phyloP scores from a whole-genome alignment of 2,113 vertebrate species.

The Stigmatopora nigra region DNA sequence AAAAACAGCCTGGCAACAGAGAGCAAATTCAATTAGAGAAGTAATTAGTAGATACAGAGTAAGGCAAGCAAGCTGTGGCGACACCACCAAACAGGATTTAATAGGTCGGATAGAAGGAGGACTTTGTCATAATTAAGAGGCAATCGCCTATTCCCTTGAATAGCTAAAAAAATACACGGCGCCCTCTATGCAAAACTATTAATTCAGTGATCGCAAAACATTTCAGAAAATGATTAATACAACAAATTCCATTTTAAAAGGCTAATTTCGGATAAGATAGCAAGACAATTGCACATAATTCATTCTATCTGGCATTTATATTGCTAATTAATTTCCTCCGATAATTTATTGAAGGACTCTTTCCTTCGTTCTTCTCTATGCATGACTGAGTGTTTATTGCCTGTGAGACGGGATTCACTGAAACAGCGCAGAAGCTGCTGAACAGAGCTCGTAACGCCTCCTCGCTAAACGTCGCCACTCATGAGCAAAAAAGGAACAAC shows the following conservation, averaged over 20 bases:
- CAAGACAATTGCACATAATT: slow-evolving; percentile 96
- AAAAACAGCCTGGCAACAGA: slow-evolving; percentile 97
- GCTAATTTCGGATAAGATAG: slow-evolving; percentile 99
- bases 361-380: slow-evolving; percentile 9
- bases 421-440: slow-evolving; percentile 22
- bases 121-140: slow-evolving; percentile 99
- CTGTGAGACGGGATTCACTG: slow-evolving; percentile 33
- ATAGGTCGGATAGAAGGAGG: slow-evolving; percentile 94
- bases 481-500: slow-evolving; percentile 15
- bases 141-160: slow-evolving; percentile 99
- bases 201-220: slow-evolving; percentile 99
- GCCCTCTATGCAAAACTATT: slow-evolving; percentile 81
- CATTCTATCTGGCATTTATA: slow-evolving; percentile 94
- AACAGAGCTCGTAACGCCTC: slow-evolving; percentile 32
- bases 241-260: slow-evolving; percentile 98
- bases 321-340: slow-evolving; percentile 94
- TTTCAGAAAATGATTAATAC: slow-evolving; percentile 98
- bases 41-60: slow-evolving; percentile 99
- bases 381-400: slow-evolving; percentile 15
- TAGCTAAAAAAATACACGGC: slow-evolving; percentile 74
- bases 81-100: slow-evolving; percentile 98
- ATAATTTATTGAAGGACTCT: slow-evolving; percentile 80
- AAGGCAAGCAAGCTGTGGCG: slow-evolving; percentile 89
- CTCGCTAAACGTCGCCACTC: slow-evolving; percentile 11
- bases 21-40: slow-evolving; percentile 99